These are phyloP conservation scores for Glyptemys insculpta DNA, from an alignment of 2,797 vertebrate species.

Conservation along the genomic window DNA sequence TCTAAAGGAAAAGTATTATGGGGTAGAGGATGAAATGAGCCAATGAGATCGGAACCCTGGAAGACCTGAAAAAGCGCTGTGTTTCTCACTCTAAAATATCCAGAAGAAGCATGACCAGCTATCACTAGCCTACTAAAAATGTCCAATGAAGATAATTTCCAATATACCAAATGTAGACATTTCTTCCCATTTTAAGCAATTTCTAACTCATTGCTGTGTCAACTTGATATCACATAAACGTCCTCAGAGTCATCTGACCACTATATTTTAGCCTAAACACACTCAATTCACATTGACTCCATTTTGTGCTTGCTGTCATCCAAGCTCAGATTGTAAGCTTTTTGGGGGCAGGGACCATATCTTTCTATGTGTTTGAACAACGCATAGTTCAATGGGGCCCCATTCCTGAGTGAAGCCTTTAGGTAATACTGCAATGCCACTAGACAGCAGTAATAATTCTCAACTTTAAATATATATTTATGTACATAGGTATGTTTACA, in stretches of 20 bases:
- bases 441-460: neutral
- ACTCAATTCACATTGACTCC: neutral
- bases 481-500: neutral
- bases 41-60: neutral
- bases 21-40: neutral
- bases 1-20: constrained; percentile 9
- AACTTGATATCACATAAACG: neutral
- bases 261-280: neutral
- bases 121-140: neutral
- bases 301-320: neutral
- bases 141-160: neutral
- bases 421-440: accelerated
- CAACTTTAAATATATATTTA: too few relatives aligned
- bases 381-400: neutral
- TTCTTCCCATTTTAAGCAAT: neutral
- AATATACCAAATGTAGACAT: constrained; percentile 6
- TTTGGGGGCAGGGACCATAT: neutral
- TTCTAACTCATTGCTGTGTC: neutral
- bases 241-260: neutral
- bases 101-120: neutral
- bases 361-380: neutral
- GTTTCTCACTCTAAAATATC: constrained; percentile 10
- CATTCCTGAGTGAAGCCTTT: neutral
- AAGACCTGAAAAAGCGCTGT: neutral
- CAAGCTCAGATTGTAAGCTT: accelerated